phyloP scores from a whole-genome alignment of 1,140 invertebrate species.

The Bacillus rossius region DNA sequence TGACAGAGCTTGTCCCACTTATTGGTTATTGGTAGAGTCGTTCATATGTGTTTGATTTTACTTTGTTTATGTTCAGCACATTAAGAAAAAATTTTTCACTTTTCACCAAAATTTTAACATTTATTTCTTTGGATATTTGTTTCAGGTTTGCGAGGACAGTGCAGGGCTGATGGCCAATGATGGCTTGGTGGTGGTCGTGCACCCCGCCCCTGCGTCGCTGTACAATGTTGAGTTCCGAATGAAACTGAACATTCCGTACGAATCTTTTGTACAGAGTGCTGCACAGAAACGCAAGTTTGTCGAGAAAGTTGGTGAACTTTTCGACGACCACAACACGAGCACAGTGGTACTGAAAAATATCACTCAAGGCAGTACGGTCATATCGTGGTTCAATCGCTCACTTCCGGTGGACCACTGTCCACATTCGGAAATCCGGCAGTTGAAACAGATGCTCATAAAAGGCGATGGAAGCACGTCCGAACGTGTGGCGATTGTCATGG shows the following conservation, averaged over 20 bases:
- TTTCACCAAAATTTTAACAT: no score
- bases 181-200: slow-evolving; percentile 70
- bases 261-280: slow-evolving; percentile 63
- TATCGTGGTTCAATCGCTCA: slow-evolving; percentile 77
- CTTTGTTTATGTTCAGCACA: no score
- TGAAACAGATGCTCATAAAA: slow-evolving; percentile 61
- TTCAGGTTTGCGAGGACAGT: slow-evolving; percentile 48
- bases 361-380: slow-evolving; percentile 52
- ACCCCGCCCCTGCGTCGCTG: slow-evolving; percentile 45
- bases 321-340: slow-evolving; percentile 64
- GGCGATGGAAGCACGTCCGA: slow-evolving; percentile 56
- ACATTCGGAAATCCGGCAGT: slow-evolving; percentile 60
- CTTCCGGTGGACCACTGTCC: slow-evolving; percentile 65
- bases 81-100: no score
- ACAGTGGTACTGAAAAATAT: slow-evolving; percentile 59
- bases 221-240: slow-evolving; percentile 71
- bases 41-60: no score
- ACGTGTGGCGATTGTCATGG: slow-evolving; percentile 63
- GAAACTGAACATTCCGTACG: slow-evolving; percentile 65
- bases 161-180: slow-evolving; percentile 62
- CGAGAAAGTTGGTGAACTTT: slow-evolving; percentile 64
- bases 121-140: no score
- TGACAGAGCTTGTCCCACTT: no score
- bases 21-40: no score
- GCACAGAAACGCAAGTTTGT: slow-evolving; percentile 67